Conservation (phyloP, 1,140 invertebrate genomes). For the Drosophila bipectinata region DNA sequence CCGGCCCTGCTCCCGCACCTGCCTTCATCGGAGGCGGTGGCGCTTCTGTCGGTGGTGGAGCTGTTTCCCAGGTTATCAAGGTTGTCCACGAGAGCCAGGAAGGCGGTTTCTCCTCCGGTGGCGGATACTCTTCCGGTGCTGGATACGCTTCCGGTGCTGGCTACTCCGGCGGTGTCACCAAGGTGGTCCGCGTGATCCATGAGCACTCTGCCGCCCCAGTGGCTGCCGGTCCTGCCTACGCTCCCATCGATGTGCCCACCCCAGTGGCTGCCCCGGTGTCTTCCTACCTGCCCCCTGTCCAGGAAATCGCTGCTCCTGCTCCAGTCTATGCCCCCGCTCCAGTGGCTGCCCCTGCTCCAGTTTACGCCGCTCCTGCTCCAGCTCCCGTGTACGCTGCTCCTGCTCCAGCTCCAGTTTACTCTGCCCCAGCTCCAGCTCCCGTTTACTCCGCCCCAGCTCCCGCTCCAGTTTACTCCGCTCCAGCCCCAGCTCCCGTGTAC, state of each 20-base stretch:
- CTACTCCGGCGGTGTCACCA: constrained; percentile 40
- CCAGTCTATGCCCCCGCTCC: constrained; percentile 31
- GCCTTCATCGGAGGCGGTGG: constrained; percentile 15
- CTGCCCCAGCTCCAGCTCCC: constrained; percentile 29
- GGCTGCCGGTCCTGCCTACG: constrained; percentile 27
- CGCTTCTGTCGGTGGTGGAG: constrained; percentile 8
- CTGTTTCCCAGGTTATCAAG: constrained; percentile 65
- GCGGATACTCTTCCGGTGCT: constrained; percentile 2
- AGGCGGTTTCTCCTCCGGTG: constrained; percentile 20
- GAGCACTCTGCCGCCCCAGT: constrained; percentile 47
- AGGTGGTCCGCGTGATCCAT: constrained; percentile 77
- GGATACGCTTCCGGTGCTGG: constrained; percentile 20
- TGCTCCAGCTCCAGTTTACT: constrained; percentile 33
- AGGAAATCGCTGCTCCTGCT: constrained; percentile 30
- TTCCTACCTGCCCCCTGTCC: constrained; percentile 43
- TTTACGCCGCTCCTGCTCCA: constrained; percentile 19
- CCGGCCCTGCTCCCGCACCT: constrained; percentile 15
- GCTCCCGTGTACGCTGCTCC: constrained; percentile 31
- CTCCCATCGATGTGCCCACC: constrained; percentile 42
- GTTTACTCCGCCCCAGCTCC: constrained; percentile 25
- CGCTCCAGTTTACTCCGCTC: constrained; percentile 18
- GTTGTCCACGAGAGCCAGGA: constrained; percentile 60
- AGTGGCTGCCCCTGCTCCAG: constrained; percentile 36
- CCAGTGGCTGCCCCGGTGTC: constrained; percentile 36
- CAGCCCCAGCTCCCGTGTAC: constrained; percentile 19